Evolutionary conservation across 1,140 invertebrate genomes (phyloP), one percentile per base, ranked within the genome.

Genomic region (Metaphire vulgaris): DNA sequence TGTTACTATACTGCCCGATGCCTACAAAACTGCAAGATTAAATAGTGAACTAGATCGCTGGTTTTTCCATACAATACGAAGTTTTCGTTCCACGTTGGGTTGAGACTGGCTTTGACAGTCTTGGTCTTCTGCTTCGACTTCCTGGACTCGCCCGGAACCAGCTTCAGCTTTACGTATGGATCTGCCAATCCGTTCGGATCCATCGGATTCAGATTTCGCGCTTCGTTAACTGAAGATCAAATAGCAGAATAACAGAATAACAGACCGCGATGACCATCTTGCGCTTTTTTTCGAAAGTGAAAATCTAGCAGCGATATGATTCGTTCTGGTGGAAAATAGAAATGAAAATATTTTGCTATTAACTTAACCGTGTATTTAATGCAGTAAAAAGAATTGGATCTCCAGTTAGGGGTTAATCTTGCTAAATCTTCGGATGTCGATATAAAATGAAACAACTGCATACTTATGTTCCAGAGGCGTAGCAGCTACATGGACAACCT

Each of bases 151-250:
- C 96, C 95, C 0, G 97, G 97, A 82, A 99, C 96, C 72, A 99
- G 88, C 89, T 99, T 99, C 79, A 98, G 88, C 88, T 99, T 99
- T 28, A 98, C 95, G 87, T 99, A 99, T 0, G 98, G 98, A 88
- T 99, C 98, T 74, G 96, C 98, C 34, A 97, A 89, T 66, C 98
- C 97, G 87, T 99, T 99, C 14, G 97, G 97, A 89, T 99, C 98
- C 97, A 99, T 99, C 33, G 98, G 97, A 88, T 98, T 99, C 78
- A 99, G 88, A 89, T 99, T 99, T 83, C 92, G 90, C 29, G 95
- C 97, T 88, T 98, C 93, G 80, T 90, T 90, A 78, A 98, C 96
- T 98, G 89, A 14, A 89, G 89, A 30, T 64, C 28, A n/a, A 69
- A 1, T 29, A 69, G 31, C 15, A 1, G 31, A 69, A 21, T 6